Base-by-base conservation (phyloP, 2,113 vertebrate species). In the Sialia sialis region DNA sequence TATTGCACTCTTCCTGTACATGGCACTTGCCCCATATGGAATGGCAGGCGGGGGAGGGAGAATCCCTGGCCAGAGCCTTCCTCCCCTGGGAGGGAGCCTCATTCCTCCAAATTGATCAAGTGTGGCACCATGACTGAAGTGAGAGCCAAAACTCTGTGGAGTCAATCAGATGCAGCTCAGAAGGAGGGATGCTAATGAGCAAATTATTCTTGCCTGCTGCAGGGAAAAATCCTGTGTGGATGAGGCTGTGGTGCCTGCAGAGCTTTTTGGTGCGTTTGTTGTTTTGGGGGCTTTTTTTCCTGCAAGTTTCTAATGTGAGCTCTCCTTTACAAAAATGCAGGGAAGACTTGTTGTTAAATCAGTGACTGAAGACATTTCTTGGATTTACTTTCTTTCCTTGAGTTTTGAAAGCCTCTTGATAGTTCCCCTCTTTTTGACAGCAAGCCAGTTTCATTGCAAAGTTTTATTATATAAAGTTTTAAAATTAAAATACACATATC, bases 401-500 rank as follows among this genome's bases (percentile, higher is more conserved):
- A 67, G n/a, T 83, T 92, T 69, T 88, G 51, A 59, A 86, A 52
- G 34, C 32, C 29, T 73, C 49, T 66, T 54, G 54, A 36, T 73
- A 73, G 58, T 80, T 91, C 46, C 20, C 7, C 6, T 68, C 44
- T 51, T 92, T 66, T 34, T 93, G 67, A 77, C 55, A 77, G 51
- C 29, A 55, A 56, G 82, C 75, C 92, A 85, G 20, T 58, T 83
- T 76, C 46, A 64, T 87, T 94, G 72, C 69, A 60, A 55, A 89
- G 78, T 30, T 55, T 46, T 58, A 18, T 54, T 60, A 32, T 43
- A 36, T 63, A 27, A 87, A 27, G 15, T 20, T 86, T 91, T 89
- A 41, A 2, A 78, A 96, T 93, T 89, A 84, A 93, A 93, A 79
- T 60, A 70, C 14, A 17, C 46, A 7, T 90, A 93, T 90, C 55